Base-by-base conservation (phyloP, 1,140 invertebrate genomes). In the Chionoecetes opilio region DNA sequence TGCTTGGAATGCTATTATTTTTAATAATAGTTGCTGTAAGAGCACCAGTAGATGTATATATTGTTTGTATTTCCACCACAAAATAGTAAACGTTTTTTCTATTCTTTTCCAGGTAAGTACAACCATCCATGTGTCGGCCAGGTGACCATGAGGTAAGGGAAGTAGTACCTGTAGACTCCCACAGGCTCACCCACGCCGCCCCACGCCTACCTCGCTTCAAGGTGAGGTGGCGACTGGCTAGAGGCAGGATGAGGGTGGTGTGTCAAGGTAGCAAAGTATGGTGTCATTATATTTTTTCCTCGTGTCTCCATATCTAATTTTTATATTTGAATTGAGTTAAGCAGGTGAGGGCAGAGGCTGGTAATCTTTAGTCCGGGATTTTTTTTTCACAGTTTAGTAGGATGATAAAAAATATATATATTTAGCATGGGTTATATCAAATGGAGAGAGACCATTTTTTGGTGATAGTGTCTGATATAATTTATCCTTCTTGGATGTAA, bases 131-230 rank as follows among this genome's bases (percentile, higher is more conserved):
- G 8, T 75, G 63, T 75, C 63, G 0, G 41, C 21, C 63, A 26
- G 46, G 46, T n/a, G 63, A 75, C 21, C 63, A 75, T 75, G 63
- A 75, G 63, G 63, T 75, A 75, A 75, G 63, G 63, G 63, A n/a
- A 26, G n/a, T 75, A 75, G 6, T n/a, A n/a, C 63, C n/a, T 75
- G 9, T 53, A n/a, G 63, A 8, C 63, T 75, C 2, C 63, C 0
- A n/a, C 9, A 75, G 26, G 63, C 17, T 26, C 53, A 26, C 53
- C 46, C 46, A 9, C 46, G 46, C 46, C 9, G 46, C 21, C 46
- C 46, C 46, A n/a, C 46, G 46, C 9, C 9, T 8, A 26, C 63
- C 63, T 75, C 26, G 63, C n/a, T 26, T n/a, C 11, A n/a, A n/a
- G 63, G 63, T n/a, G 63, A n/a, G 63, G 63, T 75, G 63, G 63